These are phyloP conservation scores for Geodia barretti DNA, from an alignment of 37 sponge, comb jelly and placozoan genomes.

Conservation along the genomic window DNA sequence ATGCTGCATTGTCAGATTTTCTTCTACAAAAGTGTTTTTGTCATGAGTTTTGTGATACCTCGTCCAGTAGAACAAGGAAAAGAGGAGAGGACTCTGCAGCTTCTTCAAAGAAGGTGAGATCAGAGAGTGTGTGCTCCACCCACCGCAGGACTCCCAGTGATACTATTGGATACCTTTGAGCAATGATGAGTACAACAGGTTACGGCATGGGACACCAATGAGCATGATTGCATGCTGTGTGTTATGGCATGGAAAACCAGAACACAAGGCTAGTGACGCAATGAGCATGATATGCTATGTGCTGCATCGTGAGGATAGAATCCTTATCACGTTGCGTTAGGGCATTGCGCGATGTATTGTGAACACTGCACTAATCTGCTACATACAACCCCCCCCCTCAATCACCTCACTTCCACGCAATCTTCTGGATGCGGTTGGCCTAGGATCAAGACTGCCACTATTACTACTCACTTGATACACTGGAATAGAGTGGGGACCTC, in stretches of 20 bases:
- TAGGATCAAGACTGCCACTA: too few species aligned
- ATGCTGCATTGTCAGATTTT: not conserved
- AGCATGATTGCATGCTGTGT: not conserved
- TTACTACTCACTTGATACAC: constrained; percentile 49
- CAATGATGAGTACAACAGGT: too few species aligned
- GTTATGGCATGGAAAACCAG: not conserved
- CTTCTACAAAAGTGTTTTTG: not conserved
- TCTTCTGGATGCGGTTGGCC: too few species aligned
- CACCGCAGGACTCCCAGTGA: constrained; percentile 89
- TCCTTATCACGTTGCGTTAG: too few species aligned
- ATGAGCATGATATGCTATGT: too few species aligned
- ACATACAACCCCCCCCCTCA: too few species aligned
- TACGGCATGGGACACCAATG: not conserved
- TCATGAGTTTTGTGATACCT: constrained; percentile 54
- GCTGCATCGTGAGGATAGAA: too few species aligned
- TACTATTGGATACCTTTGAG: constrained; percentile 82
- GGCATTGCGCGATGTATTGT: too few species aligned
- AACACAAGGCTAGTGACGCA: too few species aligned
- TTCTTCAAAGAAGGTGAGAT: constrained; percentile 81
- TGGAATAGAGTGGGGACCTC: constrained; percentile 65
- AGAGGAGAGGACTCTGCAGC: constrained; percentile 77
- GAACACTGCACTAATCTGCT: too few species aligned
- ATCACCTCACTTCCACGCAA: too few species aligned
- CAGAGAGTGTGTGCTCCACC: constrained; percentile 68
- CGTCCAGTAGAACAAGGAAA: constrained; percentile 85